These are phyloP conservation scores for Lasius platythorax DNA, from an alignment of 2,888 invertebrate genomes.

Conservation along the genomic window DNA sequence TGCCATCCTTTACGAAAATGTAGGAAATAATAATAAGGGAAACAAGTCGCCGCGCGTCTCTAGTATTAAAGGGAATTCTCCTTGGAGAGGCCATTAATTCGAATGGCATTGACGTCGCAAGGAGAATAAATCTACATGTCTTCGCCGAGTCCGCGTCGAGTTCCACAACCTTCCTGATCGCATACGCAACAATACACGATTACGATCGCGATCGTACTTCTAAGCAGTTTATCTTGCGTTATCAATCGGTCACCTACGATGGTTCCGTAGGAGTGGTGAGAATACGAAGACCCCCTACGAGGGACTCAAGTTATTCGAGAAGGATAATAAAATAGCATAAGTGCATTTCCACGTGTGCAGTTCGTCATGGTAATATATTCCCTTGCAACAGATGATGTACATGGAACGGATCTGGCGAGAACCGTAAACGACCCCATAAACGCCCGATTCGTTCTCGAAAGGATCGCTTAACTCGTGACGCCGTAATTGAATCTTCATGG, in stretches of 20 bases:
- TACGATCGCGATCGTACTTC: conserved; percentile 72
- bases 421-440: conserved; percentile 39
- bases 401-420: neutral
- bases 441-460: conserved; percentile 21
- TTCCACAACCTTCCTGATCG: conserved; percentile 30
- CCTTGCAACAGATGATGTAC: neutral
- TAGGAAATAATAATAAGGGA: neutral
- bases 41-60: neutral
- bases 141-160: conserved; percentile 61
- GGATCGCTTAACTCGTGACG: conserved; percentile 24
- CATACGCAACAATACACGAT: conserved; percentile 61
- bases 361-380: neutral
- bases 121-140: conserved; percentile 76
- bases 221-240: conserved; percentile 69
- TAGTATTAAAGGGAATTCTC: conserved; percentile 11
- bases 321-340: neutral
- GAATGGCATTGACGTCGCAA: conserved; percentile 61
- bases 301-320: neutral
- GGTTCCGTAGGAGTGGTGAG: neutral
- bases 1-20: neutral
- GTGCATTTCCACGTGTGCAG: neutral
- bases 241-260: conserved; percentile 42
- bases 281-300: neutral
- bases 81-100: conserved; percentile 63
- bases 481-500: conserved; percentile 65